phyloP scores from a whole-genome alignment of 1,140 invertebrate genomes.

The Limonius californicus region DNA sequence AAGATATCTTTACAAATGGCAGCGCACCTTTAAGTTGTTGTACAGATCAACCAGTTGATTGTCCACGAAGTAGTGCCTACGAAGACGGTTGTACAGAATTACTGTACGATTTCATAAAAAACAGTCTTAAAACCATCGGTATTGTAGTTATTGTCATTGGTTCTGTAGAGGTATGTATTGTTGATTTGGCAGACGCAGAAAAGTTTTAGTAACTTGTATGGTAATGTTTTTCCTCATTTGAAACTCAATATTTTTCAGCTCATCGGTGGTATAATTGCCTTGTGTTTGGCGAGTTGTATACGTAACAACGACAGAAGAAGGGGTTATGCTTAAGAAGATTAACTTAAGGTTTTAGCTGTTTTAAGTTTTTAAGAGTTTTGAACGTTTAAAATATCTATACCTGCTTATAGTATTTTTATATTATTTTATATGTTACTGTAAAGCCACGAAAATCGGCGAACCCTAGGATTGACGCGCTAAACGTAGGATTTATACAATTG shows the following conservation, averaged over 20 bases:
- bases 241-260: constrained; percentile 43
- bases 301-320: constrained; percentile 41
- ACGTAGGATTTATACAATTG: too few relatives aligned
- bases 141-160: constrained; percentile 63
- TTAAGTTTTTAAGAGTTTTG: too few relatives aligned
- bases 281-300: constrained; percentile 44
- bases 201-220: neutral
- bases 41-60: neutral
- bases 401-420: too few relatives aligned
- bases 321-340: constrained; percentile 29
- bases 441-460: too few relatives aligned
- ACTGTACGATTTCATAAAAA: constrained; percentile 49
- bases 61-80: neutral
- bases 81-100: constrained; percentile 25
- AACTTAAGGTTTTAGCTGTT: too few relatives aligned
- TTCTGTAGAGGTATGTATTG: constrained; percentile 57
- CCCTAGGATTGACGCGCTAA: too few relatives aligned
- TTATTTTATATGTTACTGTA: too few relatives aligned
- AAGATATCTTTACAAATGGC: neutral
- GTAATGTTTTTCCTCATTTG: too few relatives aligned
- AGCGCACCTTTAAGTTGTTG: constrained; percentile 15
- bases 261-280: constrained; percentile 40
- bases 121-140: constrained; percentile 56
- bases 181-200: neutral
- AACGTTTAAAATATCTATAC: too few relatives aligned